Evolutionary conservation across 2,797 vertebrate genomes (phyloP).

Genomic region (Enteromius trimaculatus): DNA sequence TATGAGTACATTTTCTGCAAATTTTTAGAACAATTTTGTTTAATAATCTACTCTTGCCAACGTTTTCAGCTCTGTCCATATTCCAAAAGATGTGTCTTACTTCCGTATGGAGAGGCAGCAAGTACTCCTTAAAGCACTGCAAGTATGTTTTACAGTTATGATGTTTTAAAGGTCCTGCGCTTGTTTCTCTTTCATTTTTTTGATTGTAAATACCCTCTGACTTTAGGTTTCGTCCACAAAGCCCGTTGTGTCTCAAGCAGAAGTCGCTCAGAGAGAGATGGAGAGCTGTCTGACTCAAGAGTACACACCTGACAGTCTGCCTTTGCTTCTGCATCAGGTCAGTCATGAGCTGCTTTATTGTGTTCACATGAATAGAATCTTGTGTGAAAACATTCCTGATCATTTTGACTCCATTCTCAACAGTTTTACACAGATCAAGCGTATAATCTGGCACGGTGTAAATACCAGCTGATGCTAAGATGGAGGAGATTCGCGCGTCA

Average conservation of each 20-base stretch:
- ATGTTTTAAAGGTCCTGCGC: neutral
- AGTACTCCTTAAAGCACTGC: conserved; percentile 72
- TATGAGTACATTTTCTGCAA: neutral
- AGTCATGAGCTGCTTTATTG: neutral
- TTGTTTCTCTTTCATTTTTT: neutral
- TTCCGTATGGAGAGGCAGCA: conserved; percentile 79
- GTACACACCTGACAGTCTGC: conserved; percentile 67
- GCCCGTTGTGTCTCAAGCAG: conserved; percentile 72
- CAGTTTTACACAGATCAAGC: conserved; percentile 80
- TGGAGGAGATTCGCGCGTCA: conserved; percentile 82
- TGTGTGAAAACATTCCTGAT: neutral
- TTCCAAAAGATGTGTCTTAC: conserved; percentile 77
- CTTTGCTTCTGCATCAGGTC: conserved; percentile 75
- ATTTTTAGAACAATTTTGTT: neutral
- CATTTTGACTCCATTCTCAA: neutral
- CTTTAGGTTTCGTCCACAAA: conserved; percentile 70
- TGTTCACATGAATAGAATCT: neutral
- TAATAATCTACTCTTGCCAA: neutral
- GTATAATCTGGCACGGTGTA: conserved; percentile 77
- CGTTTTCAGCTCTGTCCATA: conserved; percentile 72
- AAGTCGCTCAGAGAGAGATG: conserved; percentile 79
- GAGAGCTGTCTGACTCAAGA: conserved; percentile 78
- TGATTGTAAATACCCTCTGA: neutral
- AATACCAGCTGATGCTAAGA: conserved; percentile 80
- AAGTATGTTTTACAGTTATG: conserved; percentile 62